Base-by-base conservation (phyloP, 2,113 vertebrate genomes). In the Onychorhynchus coronatus region DNA sequence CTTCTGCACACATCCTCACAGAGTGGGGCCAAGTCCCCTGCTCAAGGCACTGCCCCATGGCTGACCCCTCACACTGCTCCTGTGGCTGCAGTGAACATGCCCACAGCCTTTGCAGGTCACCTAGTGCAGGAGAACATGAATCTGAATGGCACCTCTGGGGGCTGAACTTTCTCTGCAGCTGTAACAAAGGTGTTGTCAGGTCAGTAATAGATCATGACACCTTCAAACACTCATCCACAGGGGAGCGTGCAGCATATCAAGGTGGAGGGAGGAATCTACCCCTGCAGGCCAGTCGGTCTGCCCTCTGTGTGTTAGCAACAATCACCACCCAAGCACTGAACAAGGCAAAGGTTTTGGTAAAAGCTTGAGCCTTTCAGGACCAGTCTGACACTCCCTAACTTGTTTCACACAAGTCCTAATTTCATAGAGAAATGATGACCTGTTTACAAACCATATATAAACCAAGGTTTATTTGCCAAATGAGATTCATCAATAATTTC, bases 251-350 rank as follows among this genome's bases (percentile, higher is more conserved):
- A 49, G 31, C 37, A 41, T 33, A 17, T 24, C 3, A 2, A 55
- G 73, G 22, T 37, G 6, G 30, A 27, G 52, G 52, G 14, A 88
- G 25, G 17, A 72, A 74, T 42, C 28, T 18, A 30, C 3, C 3
- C 33, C 18, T 15, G 35, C 9, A 20, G 49, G 23, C 42, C 37
- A 68, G 21, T 24, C 67, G 39, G 39, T 5, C 56, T 59, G 44
- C 49, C 28, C 18, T 41, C 27, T 12, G n/a, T 0, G 0, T 21
- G 17, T 46, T 47, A 50, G 22, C 18, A 79, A 65, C 22, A 62
- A 25, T 22, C 14, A 33, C n/a, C 1, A 3, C 22, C 8, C 19
- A 68, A 84, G 19, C 31, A 53, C 0, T 2, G 0, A 73, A 23
- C 14, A 68, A 70, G 28, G 23, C 23, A 73, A 78, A 92, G 39